Evolutionary conservation across 2,888 invertebrate species (phyloP).

Genomic region (Icerya purchasi): DNA sequence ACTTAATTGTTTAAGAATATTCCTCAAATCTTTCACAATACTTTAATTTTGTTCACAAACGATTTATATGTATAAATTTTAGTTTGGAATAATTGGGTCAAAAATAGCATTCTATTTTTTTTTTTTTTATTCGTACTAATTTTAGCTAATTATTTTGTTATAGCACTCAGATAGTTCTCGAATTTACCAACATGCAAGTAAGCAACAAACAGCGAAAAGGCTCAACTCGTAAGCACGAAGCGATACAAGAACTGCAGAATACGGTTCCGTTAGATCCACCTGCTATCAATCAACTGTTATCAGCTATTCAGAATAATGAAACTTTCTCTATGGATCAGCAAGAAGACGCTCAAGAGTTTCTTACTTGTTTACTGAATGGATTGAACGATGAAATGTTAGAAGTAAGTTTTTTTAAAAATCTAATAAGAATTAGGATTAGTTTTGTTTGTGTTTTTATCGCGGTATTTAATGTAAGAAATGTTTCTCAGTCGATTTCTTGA

Average conservation of each 20-base stretch:
- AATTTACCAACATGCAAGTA: background rate
- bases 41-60: no score
- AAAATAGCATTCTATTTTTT: no score
- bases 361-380: conserved; percentile 77
- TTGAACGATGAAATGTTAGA: conserved; percentile 93
- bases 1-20: no score
- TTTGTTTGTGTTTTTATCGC: no score
- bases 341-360: conserved; percentile 93
- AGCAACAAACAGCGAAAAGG: background rate
- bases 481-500: no score
- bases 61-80: no score
- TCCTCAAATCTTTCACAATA: no score
- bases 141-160: conserved; percentile 1
- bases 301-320: conserved; percentile 47
- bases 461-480: background rate
- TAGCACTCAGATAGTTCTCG: background rate
- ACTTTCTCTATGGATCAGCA: conserved; percentile 62
- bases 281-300: conserved; percentile 63
- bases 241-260: conserved; percentile 13
- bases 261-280: conserved; percentile 79
- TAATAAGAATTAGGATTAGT: no score
- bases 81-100: no score
- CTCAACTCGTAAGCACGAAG: background rate
- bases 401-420: conserved; percentile 16
- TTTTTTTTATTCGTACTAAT: background rate